Evolutionary conservation across 2,888 invertebrate genomes (phyloP), one percentile per base, ranked within the genome.

Genomic region (Tribolium freemani): DNA sequence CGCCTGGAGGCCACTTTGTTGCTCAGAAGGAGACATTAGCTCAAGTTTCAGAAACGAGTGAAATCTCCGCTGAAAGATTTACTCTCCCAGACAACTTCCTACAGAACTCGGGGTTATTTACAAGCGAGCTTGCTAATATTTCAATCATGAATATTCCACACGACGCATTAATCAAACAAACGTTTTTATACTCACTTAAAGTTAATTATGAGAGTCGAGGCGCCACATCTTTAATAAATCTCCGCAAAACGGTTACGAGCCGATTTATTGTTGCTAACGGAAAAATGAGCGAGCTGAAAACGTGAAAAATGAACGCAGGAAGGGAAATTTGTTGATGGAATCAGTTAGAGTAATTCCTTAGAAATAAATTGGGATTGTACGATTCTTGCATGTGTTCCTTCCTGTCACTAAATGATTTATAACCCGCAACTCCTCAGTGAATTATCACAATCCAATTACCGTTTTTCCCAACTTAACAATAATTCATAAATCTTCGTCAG

Each of bases 1-100:
- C 58, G 69, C 69, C 69, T 60, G 26, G 53, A 69, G 69, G 69
- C 69, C 69, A 69, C 69, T 69, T 69, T 58, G 69, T 60, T 69
- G 60, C 60, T 53, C 53, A 69, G 60, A 51, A 64, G 30, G 57
- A 38, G 69, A 69, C 69, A 69, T 69, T 69, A 67, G 57, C 64
- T 66, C 57, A 44, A 68, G 46, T 68, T 57, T 63, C 63, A 16
- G 57, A 57, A 38, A 21, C 10, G 48, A 63, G 50, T 67, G 38
- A 51, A 67, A 57, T 56, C 21, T 54, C 57, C 45, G 9, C 44
- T 54, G 31, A 46, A 60, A 69, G 60, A 69, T 69, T 60, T 60
- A 53, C 46, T 60, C 51, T 69, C 53, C 11, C 58, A 44, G 26
- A 56, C 60, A 69, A 69, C 51, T 69, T 69, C 45, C 51, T 51